A percentile compares a stretch with the other conserved stretches of the same genome.
Conservation (phyloP, 1,140 invertebrate species). For the Philotrypesis tridentata region DNA sequence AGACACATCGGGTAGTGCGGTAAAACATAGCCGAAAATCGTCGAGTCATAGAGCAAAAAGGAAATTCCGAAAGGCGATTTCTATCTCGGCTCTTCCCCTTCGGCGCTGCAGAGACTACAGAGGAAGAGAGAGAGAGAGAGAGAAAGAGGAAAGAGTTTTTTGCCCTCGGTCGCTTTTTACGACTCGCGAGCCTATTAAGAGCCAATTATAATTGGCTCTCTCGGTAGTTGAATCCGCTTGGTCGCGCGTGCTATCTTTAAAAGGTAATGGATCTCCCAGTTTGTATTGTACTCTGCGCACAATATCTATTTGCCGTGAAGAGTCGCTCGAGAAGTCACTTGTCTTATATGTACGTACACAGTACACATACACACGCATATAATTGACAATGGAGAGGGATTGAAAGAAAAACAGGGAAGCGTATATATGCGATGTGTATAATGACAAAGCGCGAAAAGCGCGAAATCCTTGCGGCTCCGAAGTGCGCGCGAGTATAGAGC, state of each 20-base stretch:
- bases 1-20: not conserved
- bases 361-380: not conserved
- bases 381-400: not conserved
- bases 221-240: not conserved
- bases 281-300: too few relatives aligned
- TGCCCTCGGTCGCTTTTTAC: not conserved
- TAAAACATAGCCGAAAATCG: slow-evolving; percentile 6
- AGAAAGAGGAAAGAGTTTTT: slow-evolving; percentile 16
- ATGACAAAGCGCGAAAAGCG: slow-evolving; percentile 1
- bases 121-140: too few relatives aligned
- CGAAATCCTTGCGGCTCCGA: too few relatives aligned
- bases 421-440: not conserved
- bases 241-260: not conserved
- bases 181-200: not conserved
- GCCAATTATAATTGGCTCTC: not conserved
- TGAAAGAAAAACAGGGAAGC: slow-evolving; percentile 51
- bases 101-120: not conserved
- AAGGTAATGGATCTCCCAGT: too few relatives aligned
- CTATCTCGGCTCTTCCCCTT: slow-evolving; percentile 2
- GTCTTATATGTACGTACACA: not conserved
- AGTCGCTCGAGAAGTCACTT: too few relatives aligned
- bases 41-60: slow-evolving; percentile 28
- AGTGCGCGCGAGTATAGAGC: not conserved
- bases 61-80: slow-evolving; percentile 28
- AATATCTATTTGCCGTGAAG: too few relatives aligned